Conservation (phyloP, 1,140 invertebrate species). For the Ceratoteleas bidentatus region DNA sequence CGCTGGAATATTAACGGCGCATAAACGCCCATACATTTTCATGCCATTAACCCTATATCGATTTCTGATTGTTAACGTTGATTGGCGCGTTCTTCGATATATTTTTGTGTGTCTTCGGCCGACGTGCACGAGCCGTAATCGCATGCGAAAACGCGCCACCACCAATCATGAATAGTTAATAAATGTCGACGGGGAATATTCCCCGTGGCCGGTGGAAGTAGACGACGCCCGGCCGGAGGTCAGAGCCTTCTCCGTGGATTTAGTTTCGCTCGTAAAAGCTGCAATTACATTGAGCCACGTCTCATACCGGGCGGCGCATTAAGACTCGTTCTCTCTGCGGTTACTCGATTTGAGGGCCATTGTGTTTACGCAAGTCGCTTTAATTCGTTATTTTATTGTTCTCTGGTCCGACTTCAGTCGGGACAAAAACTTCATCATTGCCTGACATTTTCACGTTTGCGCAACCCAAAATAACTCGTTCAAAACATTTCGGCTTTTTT, state of each 20-base stretch:
- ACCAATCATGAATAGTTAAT: slow-evolving; percentile 73
- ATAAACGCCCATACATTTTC: background rate
- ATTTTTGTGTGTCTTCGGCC: slow-evolving; percentile 47
- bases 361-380: slow-evolving; percentile 73
- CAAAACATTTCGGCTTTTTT: slow-evolving; percentile 5
- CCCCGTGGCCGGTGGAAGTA: slow-evolving; percentile 41
- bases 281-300: slow-evolving; percentile 73
- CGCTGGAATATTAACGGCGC: background rate
- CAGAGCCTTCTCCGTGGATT: slow-evolving; percentile 69
- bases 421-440: slow-evolving; percentile 46
- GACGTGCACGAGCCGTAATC: slow-evolving; percentile 32
- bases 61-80: slow-evolving; percentile 32
- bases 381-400: slow-evolving; percentile 74
- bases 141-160: slow-evolving; percentile 53
- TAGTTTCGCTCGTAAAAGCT: slow-evolving; percentile 76
- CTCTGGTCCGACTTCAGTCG: slow-evolving; percentile 18
- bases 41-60: slow-evolving; percentile 29
- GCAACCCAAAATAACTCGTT: slow-evolving; percentile 3
- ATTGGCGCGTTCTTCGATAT: slow-evolving; percentile 32
- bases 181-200: slow-evolving; percentile 66
- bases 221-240: slow-evolving; percentile 46
- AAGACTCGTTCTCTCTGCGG: slow-evolving; percentile 68
- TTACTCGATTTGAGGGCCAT: slow-evolving; percentile 74
- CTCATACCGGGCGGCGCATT: slow-evolving; percentile 69
- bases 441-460: slow-evolving; percentile 38